These are phyloP conservation scores for Dynastes maya DNA, from an alignment of 2,888 invertebrate genomes.

Conservation along the genomic window DNA sequence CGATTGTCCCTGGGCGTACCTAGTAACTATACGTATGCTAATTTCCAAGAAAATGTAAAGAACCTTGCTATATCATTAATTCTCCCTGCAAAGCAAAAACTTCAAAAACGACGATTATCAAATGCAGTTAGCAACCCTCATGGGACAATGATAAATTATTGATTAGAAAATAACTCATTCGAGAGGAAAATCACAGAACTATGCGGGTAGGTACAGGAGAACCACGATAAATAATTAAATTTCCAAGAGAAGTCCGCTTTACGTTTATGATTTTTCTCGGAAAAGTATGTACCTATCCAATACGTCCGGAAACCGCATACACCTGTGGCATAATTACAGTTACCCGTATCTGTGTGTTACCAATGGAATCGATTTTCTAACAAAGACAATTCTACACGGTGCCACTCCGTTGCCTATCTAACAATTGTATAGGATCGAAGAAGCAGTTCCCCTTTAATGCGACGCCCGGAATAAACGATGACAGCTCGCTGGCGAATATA, in stretches of 20 bases:
- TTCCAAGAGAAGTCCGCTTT: background rate
- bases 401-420: background rate
- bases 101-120: too few species aligned
- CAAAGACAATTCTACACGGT: slow-evolving; percentile 28
- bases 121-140: too few species aligned
- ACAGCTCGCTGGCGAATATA: slow-evolving; percentile 29
- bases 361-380: slow-evolving; percentile 35
- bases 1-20: too few species aligned
- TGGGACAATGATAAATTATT: too few species aligned
- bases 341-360: slow-evolving; percentile 26
- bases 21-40: too few species aligned
- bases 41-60: too few species aligned
- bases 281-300: background rate
- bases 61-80: too few species aligned
- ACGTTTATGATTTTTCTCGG: slow-evolving; percentile 17
- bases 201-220: background rate
- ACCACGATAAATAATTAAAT: slow-evolving; percentile 7
- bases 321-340: slow-evolving; percentile 42
- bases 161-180: too few species aligned
- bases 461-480: slow-evolving; percentile 43
- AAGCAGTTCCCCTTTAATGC: slow-evolving; percentile 42
- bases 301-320: slow-evolving; percentile 11
- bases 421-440: slow-evolving; percentile 18
- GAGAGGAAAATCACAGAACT: too few species aligned
- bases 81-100: too few species aligned